A percentile compares a stretch with the other conserved stretches of the same genome.
phyloP scores from a whole-genome alignment of 2,113 vertebrate species.

The Hippopotamus amphibius region DNA sequence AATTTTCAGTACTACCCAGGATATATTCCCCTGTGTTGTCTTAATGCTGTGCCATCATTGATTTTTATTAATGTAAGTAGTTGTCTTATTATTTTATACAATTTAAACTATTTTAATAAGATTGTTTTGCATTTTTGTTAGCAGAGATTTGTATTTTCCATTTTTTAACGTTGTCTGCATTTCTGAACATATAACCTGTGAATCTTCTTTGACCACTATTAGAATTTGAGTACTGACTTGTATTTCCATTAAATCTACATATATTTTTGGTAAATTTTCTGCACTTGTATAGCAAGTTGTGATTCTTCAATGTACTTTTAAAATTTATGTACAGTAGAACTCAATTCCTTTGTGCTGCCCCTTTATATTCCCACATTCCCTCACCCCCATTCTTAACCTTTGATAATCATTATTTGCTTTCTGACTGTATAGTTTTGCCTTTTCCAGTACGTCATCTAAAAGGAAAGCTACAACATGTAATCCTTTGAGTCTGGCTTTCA shows the following conservation, averaged over 20 bases:
- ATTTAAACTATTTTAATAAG: slow-evolving; percentile 13
- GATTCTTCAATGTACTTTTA: not conserved
- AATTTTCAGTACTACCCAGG: not conserved
- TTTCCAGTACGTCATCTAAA: slow-evolving; percentile 9
- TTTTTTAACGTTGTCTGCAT: slow-evolving; percentile 20
- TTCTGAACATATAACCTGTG: slow-evolving; percentile 1
- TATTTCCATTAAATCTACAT: not conserved
- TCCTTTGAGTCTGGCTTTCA: not conserved
- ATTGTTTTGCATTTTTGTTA: slow-evolving; percentile 1
- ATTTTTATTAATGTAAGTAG: slow-evolving; percentile 5
- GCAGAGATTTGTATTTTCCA: not conserved
- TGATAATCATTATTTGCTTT: not conserved
- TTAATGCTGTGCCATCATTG: not conserved
- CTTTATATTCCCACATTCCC: not conserved
- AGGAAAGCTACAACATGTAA: not conserved
- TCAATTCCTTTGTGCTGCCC: not conserved
- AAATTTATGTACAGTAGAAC: not conserved
- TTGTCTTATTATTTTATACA: slow-evolving; percentile 1
- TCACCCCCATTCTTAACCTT: not conserved
- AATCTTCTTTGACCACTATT: not conserved
- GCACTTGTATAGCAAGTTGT: not conserved
- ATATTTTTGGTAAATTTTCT: not conserved
- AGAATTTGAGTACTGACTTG: slow-evolving; percentile 13
- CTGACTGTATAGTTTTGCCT: not conserved
- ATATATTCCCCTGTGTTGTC: not conserved